Base-by-base conservation (phyloP, 2,888 invertebrate species). In the Agapostemon virescens region DNA sequence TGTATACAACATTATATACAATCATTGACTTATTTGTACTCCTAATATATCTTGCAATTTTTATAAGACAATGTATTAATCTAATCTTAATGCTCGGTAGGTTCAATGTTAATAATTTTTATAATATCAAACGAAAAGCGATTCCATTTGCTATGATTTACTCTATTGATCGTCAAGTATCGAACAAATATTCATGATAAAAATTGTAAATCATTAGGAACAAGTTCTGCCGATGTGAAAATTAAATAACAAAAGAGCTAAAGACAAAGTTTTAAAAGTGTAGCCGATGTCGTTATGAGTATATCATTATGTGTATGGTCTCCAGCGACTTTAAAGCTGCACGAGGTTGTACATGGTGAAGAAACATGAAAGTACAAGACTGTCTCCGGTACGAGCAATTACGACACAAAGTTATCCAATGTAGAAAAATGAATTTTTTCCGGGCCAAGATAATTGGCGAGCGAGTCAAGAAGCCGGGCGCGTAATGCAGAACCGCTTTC, bases 401-500 rank as follows among this genome's bases (percentile, higher is more conserved):
- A 69, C 61, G 49, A 36, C n/a, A 26, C 69, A 13, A 26, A 45
- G 33, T 63, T 52, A 45, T 69, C 38, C 69, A 40, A 49, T 17
- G 63, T 36, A 63, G 58, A 58, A 52, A n/a, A 63, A 75, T 45
- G 20, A 61, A 58, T 45, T 77, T 77, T 77, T 71, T 55, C 5
- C n/a, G 1, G 0, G 0, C 1, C 4, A 20, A 26, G 55, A 66
- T 55, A 70, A 76, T 52, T 20, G 66, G 33, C 23, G 20, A 15
- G 30, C 11, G 5, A 23, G 20, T 40, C 33, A 76, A 36, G 38
- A 45, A 36, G 6, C 17, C 52, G 38, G n/a, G n/a, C n/a, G 26
- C 69, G 52, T 66, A 66, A 68, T 61, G 68, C 38, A 49, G 64
- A 66, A 45, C 78, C 52, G 78, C 69, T 79, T 73, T 69, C 69